phyloP scores from a whole-genome alignment of 2,888 invertebrate species.

The Platynereis dumerilii region DNA sequence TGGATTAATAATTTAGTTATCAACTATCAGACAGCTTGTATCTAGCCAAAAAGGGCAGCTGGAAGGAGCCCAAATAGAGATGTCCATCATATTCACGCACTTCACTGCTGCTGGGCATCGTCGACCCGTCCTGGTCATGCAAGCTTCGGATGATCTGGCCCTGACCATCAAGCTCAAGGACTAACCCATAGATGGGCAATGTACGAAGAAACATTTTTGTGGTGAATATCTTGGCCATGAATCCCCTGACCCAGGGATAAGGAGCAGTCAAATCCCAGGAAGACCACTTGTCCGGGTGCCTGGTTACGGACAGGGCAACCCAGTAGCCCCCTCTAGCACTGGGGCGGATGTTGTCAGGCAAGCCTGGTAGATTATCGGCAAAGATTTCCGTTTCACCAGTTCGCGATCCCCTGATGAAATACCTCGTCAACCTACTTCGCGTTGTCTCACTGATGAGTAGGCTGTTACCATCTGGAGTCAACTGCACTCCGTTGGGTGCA shows the following conservation, averaged over 20 bases:
- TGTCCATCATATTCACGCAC: slow-evolving; percentile 54
- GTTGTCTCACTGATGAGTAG: slow-evolving; percentile 14
- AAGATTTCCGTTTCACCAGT: slow-evolving; percentile 81
- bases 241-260: slow-evolving; percentile 25
- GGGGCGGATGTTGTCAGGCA: slow-evolving; percentile 73
- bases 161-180: slow-evolving; percentile 27
- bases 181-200: slow-evolving; percentile 3
- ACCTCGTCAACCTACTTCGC: slow-evolving; percentile 59
- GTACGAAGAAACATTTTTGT: background rate
- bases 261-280: slow-evolving; percentile 25
- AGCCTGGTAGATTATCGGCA: slow-evolving; percentile 72
- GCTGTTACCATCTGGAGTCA: slow-evolving; percentile 78
- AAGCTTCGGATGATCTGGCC: slow-evolving; percentile 31
- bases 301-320: slow-evolving; percentile 52
- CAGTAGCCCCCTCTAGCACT: slow-evolving; percentile 61
- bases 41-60: slow-evolving; percentile 44
- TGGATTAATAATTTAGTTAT: too few species aligned
- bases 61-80: slow-evolving; percentile 60
- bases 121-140: slow-evolving; percentile 25
- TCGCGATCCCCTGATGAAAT: slow-evolving; percentile 81
- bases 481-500: slow-evolving; percentile 86
- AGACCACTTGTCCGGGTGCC: slow-evolving; percentile 27
- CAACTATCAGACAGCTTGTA: too few species aligned
- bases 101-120: slow-evolving; percentile 49
- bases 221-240: slow-evolving; percentile 24